phyloP scores from a whole-genome alignment of 2,113 vertebrate genomes.

The Pimephales promelas region DNA sequence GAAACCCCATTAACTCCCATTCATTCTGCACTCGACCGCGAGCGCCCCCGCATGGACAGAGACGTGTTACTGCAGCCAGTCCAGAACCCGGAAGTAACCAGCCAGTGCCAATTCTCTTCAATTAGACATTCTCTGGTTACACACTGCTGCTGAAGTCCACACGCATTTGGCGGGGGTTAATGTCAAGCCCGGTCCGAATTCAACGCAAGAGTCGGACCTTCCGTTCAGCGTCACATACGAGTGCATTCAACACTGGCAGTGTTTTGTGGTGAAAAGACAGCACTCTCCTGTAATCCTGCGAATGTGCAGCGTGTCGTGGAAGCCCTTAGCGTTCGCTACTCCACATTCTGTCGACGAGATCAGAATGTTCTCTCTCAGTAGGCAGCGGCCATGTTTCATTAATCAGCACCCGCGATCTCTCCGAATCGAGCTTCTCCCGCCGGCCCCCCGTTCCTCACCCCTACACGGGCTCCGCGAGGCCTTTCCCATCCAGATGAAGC shows the following conservation, averaged over 20 bases:
- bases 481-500: constrained; percentile 29
- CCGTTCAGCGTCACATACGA: neutral
- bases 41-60: no score
- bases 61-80: no score
- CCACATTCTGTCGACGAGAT: constrained; percentile 13
- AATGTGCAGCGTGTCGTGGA: neutral
- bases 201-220: neutral
- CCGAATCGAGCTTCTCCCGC: neutral
- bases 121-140: no score
- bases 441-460: constrained; percentile 4
- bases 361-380: constrained; percentile 10
- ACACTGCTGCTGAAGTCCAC: no score
- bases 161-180: no score
- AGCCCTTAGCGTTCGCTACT: constrained; percentile 8
- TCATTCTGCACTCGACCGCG: no score
- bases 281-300: neutral
- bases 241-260: neutral
- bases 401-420: constrained; percentile 13
- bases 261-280: neutral
- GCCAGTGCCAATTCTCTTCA: no score
- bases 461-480: neutral
- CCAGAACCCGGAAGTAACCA: no score
- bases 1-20: no score
- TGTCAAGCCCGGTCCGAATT: neutral
- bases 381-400: constrained; percentile 39